Evolutionary conservation across 2,888 invertebrate genomes (phyloP), one percentile per base, ranked within the genome.

Genomic region (Athalia circularis): DNA sequence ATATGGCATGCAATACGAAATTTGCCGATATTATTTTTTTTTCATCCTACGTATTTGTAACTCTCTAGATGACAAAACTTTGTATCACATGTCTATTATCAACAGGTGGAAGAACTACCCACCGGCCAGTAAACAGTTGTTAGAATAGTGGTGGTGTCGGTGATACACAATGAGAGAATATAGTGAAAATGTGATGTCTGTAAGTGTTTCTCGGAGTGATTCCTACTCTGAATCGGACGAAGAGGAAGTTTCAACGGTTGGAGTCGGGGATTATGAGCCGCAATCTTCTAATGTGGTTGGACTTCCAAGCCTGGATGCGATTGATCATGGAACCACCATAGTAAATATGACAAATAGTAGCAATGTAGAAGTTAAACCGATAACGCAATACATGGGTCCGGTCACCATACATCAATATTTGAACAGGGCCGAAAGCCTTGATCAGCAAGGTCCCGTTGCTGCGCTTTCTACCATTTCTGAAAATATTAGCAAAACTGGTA

Each of bases 341-440:
- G 90, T 92, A 45, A 92, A 91, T 81, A 83, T 92, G 29, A 91
- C 91, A 43, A 90, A 92, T 82, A 92, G 92, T 0, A 90, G 87
- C 80, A 92, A 92, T 84, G 92, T 92, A 65, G 91, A 92, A 45
- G 91, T 92, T 77, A 92, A 92, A 1, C 91, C 92, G 45, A 91
- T 92, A 87, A 92, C 92, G 76, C 92, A 92, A 79, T 92, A 92
- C 80, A 91, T 92, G 82, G 92, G 92, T 50, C 91, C 92, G 11
- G 92, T 92, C 5, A 92, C 91, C 8, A 92, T 92, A 80, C 91
- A 91, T 79, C 91, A 91, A 79, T 91, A 91, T 77, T 90, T 90
- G 89, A 91, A 91, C 77, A 90, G 89, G 67, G 90, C 89, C 15
- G 57, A 88, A 89, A 81, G 85, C 88, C 2, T 84, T 87, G 76